phyloP scores from a whole-genome alignment of 2,888 invertebrate species.

The Scrobipalpa costella region DNA sequence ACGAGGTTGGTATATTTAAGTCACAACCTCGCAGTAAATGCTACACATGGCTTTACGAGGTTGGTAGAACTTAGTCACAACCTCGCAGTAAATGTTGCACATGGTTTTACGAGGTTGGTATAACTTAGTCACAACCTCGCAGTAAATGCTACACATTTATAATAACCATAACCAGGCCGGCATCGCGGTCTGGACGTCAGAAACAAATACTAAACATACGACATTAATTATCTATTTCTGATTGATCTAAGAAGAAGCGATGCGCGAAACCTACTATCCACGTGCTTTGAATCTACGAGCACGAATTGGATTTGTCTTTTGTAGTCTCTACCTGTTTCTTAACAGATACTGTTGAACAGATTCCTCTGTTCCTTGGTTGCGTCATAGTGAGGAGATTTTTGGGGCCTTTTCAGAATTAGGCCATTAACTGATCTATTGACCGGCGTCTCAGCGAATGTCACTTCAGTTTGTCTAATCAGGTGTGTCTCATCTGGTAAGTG shows the following conservation, averaged over 20 bases:
- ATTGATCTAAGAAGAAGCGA: slow-evolving; percentile 35
- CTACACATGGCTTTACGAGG: slow-evolving; percentile 41
- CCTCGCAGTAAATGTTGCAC: slow-evolving; percentile 37
- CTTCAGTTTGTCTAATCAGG: neutral
- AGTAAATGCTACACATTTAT: slow-evolving; percentile 30
- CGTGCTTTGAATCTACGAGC: slow-evolving; percentile 18
- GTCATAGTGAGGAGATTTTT: neutral
- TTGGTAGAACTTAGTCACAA: slow-evolving; percentile 41
- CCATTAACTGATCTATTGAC: slow-evolving; percentile 16
- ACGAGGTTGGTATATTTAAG: slow-evolving; percentile 42
- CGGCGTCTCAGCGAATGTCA: slow-evolving; percentile 14
- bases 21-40: slow-evolving; percentile 40
- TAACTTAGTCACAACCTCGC: slow-evolving; percentile 39
- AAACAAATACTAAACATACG: slow-evolving; percentile 36
- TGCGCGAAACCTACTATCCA: slow-evolving; percentile 30
- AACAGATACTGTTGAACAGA: neutral
- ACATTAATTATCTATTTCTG: slow-evolving; percentile 34
- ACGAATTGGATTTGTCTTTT: slow-evolving; percentile 20
- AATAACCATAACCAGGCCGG: slow-evolving; percentile 36
- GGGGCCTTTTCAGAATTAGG: slow-evolving; percentile 6
- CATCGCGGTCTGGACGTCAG: slow-evolving; percentile 35
- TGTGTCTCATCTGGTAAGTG: neutral
- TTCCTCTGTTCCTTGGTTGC: neutral
- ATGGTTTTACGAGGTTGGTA: slow-evolving; percentile 42
- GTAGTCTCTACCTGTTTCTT: slow-evolving; percentile 12